Percentiles rank a stretch among this genome's conserved stretches.
These are phyloP conservation scores for Drosophila equinoxialis DNA, from an alignment of 1,140 invertebrate genomes.

Conservation along the genomic window DNA sequence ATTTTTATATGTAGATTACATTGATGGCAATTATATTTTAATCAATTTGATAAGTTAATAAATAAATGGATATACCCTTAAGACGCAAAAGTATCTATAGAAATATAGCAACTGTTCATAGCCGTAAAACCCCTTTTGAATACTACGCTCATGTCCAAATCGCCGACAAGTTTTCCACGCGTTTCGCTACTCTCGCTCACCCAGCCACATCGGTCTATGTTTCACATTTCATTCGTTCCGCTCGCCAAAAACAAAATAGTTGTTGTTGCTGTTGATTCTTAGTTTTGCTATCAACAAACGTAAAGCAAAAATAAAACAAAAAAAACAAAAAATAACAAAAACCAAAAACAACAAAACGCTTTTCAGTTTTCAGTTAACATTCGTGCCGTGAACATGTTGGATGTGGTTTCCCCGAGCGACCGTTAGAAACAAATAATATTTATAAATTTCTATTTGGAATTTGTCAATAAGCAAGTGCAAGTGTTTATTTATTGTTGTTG, in stretches of 20 bases:
- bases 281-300: conserved; percentile 7
- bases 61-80: too few species aligned
- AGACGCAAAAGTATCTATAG: too few species aligned
- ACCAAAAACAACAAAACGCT: conserved; percentile 35
- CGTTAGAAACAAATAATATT: conserved; percentile 45
- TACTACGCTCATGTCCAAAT: not conserved
- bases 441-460: conserved; percentile 47
- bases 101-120: too few species aligned
- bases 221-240: conserved; percentile 36
- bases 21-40: too few species aligned
- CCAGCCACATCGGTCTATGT: conserved; percentile 22
- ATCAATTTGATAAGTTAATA: too few species aligned
- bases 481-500: conserved; percentile 16
- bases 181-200: conserved; percentile 31
- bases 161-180: conserved; percentile 43
- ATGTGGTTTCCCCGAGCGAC: conserved; percentile 58
- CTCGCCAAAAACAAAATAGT: conserved; percentile 42
- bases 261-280: not conserved
- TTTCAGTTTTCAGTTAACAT: conserved; percentile 59
- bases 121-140: not conserved
- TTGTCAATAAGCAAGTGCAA: conserved; percentile 64
- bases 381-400: conserved; percentile 66
- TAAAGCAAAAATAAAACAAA: not conserved
- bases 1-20: too few species aligned
- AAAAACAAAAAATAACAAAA: not conserved